Evolutionary conservation across 2,888 invertebrate genomes (phyloP), one percentile per base, ranked within the genome.

Genomic region (Sarcophaga carnaria): DNA sequence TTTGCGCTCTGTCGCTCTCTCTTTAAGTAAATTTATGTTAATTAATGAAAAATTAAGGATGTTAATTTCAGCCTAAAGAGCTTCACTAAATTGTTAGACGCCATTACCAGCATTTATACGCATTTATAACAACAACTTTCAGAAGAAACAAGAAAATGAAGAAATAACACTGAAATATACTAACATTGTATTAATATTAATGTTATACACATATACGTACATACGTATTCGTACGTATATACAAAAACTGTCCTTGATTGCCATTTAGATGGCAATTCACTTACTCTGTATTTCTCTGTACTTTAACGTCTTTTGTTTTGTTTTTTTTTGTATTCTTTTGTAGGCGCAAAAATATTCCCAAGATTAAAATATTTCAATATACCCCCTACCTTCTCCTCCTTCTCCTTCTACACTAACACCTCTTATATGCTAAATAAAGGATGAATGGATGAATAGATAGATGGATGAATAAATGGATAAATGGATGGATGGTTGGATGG

Each of bases 11-110:
- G 3, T 37, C 37, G 2, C 37, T 37, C 10, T 10, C 37, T 37
- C 37, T 54, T 4, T 54, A 54, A 14, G 12, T 17, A 54, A 80
- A 80, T 60, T 83, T 74, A 83, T 80, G 80, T 59, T 77, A 83
- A 86, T 83, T 83, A 86, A 75, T 80, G 70, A 78, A 86, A 80
- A 80, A 70, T 78, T 81, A 81, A 75, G 54, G 62, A 83, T 81
- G 86, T 67, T 86, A 80, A 78, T 83, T 83, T 76, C n/a, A 75
- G 69, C 66, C 71, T 69, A 80, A 86, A 72, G 71, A 45, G 78
- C 64, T 78, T 81, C 25, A 75, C 64, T 75, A 63, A 71, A 81
- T 47, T 62, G 47, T 37, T 47, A 47, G 72, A 79, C 47, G 67
- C 20, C 47, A 78, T 78, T 85, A 37, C 14, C 62, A 37, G 67